Conservation (phyloP, 1,140 invertebrate genomes). For the Carposina sasakii region DNA sequence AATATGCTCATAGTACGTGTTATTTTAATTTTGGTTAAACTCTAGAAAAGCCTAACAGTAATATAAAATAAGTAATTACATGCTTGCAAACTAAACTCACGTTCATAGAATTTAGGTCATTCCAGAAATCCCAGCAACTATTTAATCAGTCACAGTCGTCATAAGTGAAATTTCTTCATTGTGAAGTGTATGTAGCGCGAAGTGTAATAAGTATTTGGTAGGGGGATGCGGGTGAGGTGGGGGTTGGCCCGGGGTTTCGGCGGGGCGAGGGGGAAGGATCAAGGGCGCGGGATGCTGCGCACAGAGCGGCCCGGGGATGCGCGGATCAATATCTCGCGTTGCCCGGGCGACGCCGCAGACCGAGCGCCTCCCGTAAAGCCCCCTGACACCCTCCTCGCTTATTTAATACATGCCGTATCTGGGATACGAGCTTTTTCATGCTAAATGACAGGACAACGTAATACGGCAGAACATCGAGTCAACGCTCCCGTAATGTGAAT, state of each 20-base stretch:
- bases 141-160: too few relatives aligned
- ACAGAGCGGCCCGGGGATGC: slow-evolving; percentile 23
- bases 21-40: too few relatives aligned
- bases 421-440: slow-evolving; percentile 65
- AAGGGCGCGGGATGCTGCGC: slow-evolving; percentile 32
- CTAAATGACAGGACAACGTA: slow-evolving; percentile 64
- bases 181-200: slow-evolving; percentile 63
- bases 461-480: slow-evolving; percentile 44
- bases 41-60: too few relatives aligned
- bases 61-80: too few relatives aligned
- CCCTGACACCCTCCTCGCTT: slow-evolving; percentile 42
- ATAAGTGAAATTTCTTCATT: slow-evolving; percentile 64
- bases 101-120: too few relatives aligned
- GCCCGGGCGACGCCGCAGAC: slow-evolving; percentile 67
- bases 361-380: slow-evolving; percentile 65
- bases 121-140: too few relatives aligned
- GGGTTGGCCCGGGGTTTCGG: slow-evolving; percentile 2
- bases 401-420: slow-evolving; percentile 70
- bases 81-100: too few relatives aligned
- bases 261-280: not conserved
- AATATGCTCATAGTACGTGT: too few relatives aligned
- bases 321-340: slow-evolving; percentile 68
- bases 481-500: slow-evolving; percentile 34
- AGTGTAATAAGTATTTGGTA: slow-evolving; percentile 67
- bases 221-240: slow-evolving; percentile 21